phyloP scores from a whole-genome alignment of 1,140 invertebrate species.

The Solen grandis region DNA sequence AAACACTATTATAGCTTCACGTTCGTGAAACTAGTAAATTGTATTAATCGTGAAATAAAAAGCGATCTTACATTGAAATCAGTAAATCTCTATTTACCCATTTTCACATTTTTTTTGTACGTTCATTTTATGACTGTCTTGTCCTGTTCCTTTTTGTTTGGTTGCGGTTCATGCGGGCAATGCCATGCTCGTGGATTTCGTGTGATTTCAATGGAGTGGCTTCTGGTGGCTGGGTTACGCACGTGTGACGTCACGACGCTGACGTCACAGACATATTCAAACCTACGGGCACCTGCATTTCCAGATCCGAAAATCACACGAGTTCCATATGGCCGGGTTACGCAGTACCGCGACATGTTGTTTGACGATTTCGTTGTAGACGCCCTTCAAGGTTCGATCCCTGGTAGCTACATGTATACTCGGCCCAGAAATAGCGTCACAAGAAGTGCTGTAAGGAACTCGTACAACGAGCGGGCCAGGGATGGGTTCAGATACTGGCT shows the following conservation, averaged over 20 bases:
- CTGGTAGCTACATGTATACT: conserved; percentile 52
- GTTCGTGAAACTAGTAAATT: too few relatives aligned
- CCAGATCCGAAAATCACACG: conserved; percentile 47
- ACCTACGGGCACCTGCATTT: too few relatives aligned
- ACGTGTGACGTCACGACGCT: too few relatives aligned
- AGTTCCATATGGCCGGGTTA: conserved; percentile 29
- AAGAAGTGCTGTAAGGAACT: conserved; percentile 56
- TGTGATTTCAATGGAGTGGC: conserved; percentile 15
- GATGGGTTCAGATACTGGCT: conserved; percentile 77
- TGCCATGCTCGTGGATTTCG: conserved; percentile 33
- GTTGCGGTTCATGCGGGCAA: neutral
- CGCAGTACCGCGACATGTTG: conserved; percentile 34
- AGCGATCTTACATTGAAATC: too few relatives aligned
- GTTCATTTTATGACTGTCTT: conserved; percentile 23
- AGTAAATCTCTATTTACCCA: too few relatives aligned
- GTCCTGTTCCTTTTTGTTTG: neutral
- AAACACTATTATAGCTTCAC: too few relatives aligned
- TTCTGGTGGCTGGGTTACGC: conserved; percentile 16
- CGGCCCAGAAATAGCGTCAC: conserved; percentile 56
- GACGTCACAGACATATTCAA: too few relatives aligned
- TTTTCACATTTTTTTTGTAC: too few relatives aligned
- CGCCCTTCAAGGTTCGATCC: conserved; percentile 56
- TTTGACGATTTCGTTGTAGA: conserved; percentile 63
- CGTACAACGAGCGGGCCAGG: conserved; percentile 69
- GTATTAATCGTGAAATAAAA: too few relatives aligned